Conservation (phyloP, 2,888 invertebrate species). For the Maniola hyperantus region DNA sequence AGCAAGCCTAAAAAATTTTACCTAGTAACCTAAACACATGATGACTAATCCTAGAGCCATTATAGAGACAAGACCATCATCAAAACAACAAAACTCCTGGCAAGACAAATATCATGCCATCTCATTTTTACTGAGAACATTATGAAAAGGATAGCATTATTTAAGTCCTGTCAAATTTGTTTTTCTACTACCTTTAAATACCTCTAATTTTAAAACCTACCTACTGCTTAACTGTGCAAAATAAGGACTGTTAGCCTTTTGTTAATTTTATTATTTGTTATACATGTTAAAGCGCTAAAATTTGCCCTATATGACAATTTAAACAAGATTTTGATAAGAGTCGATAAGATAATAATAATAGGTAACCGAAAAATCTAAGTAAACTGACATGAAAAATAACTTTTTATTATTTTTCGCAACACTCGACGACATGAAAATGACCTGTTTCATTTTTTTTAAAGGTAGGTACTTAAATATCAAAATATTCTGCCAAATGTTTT, state of each 20-base stretch:
- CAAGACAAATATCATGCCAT: neutral
- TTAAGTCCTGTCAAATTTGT: too few relatives aligned
- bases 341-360: constrained; percentile 27
- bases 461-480: too few relatives aligned
- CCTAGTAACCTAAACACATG: too few relatives aligned
- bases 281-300: neutral
- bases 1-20: too few relatives aligned
- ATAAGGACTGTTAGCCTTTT: too few relatives aligned
- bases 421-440: constrained; percentile 17
- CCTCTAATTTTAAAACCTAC: too few relatives aligned
- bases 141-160: neutral
- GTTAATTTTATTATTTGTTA: neutral
- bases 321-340: constrained; percentile 36
- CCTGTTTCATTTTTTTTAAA: constrained; percentile 20
- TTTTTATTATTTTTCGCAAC: neutral
- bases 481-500: constrained; percentile 6
- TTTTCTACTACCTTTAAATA: too few relatives aligned
- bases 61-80: too few relatives aligned
- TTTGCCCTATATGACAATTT: constrained; percentile 15
- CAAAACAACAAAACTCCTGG: too few relatives aligned
- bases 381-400: constrained; percentile 1
- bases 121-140: neutral
- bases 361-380: neutral
- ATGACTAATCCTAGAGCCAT: too few relatives aligned
- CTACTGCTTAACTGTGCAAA: too few relatives aligned